These are phyloP conservation scores for Drosophila kikkawai DNA, from an alignment of 1,140 invertebrate genomes.

Conservation along the genomic window DNA sequence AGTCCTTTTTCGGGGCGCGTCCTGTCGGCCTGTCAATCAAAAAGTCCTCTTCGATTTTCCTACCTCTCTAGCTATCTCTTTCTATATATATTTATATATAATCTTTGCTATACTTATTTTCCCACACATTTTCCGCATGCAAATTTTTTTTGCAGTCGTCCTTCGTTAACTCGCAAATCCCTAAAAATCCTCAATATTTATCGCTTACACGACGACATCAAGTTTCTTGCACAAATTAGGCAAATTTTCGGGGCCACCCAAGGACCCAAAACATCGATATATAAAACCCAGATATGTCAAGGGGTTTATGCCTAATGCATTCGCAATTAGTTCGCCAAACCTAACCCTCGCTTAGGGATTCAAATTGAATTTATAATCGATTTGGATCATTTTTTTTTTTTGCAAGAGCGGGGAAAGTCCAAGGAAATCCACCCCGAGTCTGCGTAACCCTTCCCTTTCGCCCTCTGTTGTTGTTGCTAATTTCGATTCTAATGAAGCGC, in stretches of 20 bases:
- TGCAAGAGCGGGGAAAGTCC: slow-evolving; percentile 46
- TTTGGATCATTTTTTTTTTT: slow-evolving; percentile 68
- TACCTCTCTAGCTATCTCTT: not conserved
- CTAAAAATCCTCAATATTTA: slow-evolving; percentile 65
- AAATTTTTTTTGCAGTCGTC: slow-evolving; percentile 31
- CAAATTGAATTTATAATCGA: slow-evolving; percentile 76
- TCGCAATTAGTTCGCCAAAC: slow-evolving; percentile 72
- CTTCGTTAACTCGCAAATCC: slow-evolving; percentile 30
- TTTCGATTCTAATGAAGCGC: slow-evolving; percentile 80
- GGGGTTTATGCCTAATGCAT: slow-evolving; percentile 63
- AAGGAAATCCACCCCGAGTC: slow-evolving; percentile 39
- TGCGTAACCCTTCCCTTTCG: slow-evolving; percentile 20
- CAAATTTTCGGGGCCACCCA: slow-evolving; percentile 52
- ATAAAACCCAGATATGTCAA: slow-evolving; percentile 31
- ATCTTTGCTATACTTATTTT: no score
- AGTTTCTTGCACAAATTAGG: slow-evolving; percentile 70
- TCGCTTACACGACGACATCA: slow-evolving; percentile 72
- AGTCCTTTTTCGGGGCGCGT: slow-evolving; percentile 63
- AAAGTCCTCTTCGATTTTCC: slow-evolving; percentile 53
- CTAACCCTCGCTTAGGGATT: slow-evolving; percentile 4
- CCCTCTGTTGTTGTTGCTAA: slow-evolving; percentile 64
- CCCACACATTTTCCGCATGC: not conserved
- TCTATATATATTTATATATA: not conserved
- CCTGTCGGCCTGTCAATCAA: slow-evolving; percentile 76
- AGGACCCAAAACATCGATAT: not conserved